Percentiles rank a stretch among this genome's conserved stretches.
phyloP scores from a whole-genome alignment of 2,113 vertebrate species.

The Gnathonemus echidnorhynchus region DNA sequence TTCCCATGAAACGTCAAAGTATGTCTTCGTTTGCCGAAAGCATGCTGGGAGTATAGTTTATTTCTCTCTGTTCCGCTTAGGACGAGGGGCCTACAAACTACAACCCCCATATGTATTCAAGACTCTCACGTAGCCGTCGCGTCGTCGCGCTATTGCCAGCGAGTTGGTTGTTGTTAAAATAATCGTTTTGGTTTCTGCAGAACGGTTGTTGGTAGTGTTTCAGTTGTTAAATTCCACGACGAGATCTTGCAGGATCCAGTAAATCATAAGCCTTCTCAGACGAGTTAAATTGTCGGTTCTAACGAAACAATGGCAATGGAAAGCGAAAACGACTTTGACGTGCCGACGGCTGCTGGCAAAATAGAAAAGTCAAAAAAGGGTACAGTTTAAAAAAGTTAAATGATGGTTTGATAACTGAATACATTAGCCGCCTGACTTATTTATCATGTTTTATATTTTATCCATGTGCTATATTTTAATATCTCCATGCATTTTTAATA shows the following conservation, averaged over 20 bases:
- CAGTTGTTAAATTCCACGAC: conserved; percentile 61
- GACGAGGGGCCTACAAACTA: conserved; percentile 30
- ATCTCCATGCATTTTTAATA: neutral
- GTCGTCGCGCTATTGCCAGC: neutral
- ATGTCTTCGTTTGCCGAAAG: neutral
- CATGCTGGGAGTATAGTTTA: neutral
- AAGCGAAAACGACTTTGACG: conserved; percentile 43
- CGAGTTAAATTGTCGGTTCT: conserved; percentile 39
- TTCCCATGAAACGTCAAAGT: neutral
- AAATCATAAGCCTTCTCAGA: neutral
- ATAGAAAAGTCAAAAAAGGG: conserved; percentile 56
- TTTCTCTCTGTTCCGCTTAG: neutral
- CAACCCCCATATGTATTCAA: conserved; percentile 25
- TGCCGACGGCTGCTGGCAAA: conserved; percentile 39
- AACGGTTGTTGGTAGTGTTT: conserved; percentile 37
- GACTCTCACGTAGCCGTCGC: neutral
- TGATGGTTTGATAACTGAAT: conserved; percentile 1
- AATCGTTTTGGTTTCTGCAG: conserved; percentile 44
- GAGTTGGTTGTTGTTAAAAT: conserved; percentile 46
- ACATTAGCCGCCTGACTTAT: neutral
- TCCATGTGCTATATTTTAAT: neutral
- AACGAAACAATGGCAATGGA: conserved; percentile 53
- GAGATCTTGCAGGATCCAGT: conserved; percentile 1
- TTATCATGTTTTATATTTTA: neutral
- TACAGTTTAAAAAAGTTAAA: conserved; percentile 28